phyloP scores from a whole-genome alignment of 2,888 invertebrate species.

The Tetragnatha montana region DNA sequence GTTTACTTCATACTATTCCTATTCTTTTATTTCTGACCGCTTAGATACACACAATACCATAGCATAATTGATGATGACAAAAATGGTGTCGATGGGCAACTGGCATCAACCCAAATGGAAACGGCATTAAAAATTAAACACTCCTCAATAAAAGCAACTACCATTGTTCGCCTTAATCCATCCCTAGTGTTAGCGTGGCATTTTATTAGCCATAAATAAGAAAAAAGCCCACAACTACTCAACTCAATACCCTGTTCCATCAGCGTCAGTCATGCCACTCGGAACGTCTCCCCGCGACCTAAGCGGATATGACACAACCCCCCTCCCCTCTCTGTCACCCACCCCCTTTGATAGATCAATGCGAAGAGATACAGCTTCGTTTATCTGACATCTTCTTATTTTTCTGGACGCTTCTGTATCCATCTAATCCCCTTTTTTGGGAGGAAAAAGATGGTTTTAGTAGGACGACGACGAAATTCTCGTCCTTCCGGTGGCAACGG shows the following conservation, averaged over 20 bases:
- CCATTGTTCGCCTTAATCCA: too few species aligned
- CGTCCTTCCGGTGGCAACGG: neutral
- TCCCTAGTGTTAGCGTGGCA: too few species aligned
- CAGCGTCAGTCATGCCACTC: neutral
- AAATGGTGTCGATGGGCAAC: too few species aligned
- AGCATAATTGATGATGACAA: too few species aligned
- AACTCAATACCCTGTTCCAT: neutral
- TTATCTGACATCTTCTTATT: slow-evolving; percentile 12
- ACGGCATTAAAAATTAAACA: too few species aligned
- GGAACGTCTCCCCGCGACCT: neutral
- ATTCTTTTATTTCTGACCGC: too few species aligned
- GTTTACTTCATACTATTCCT: too few species aligned
- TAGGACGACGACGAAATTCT: neutral
- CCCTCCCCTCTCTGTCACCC: slow-evolving; percentile 1
- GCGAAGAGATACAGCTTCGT: neutral
- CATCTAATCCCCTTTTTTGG: neutral
- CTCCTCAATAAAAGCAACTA: too few species aligned
- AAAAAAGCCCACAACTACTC: too few species aligned
- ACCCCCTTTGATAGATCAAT: slow-evolving; percentile 17
- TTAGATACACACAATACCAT: too few species aligned
- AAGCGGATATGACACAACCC: neutral
- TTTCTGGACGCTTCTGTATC: neutral
- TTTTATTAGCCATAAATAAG: too few species aligned
- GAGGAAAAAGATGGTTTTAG: neutral
- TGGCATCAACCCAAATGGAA: too few species aligned